phyloP scores from a whole-genome alignment of 2,888 invertebrate genomes.

The Sminthurides aquaticus region DNA sequence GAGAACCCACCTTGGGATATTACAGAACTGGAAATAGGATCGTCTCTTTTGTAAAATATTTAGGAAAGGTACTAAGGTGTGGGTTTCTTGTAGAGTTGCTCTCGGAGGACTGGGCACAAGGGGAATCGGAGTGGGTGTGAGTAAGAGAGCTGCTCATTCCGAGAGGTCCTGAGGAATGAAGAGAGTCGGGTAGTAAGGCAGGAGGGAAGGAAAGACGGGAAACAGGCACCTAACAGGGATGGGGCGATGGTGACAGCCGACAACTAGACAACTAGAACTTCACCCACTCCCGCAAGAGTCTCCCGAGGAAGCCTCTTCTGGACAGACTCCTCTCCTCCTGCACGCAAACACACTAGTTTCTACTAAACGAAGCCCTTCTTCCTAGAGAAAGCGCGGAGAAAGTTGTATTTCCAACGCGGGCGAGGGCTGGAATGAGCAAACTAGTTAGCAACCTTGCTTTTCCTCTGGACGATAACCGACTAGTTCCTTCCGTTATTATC shows the following conservation, averaged over 20 bases:
- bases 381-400: too few relatives aligned
- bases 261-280: background rate
- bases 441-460: too few relatives aligned
- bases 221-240: background rate
- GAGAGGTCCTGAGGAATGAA: background rate
- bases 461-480: too few relatives aligned
- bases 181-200: background rate
- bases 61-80: background rate
- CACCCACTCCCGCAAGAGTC: too few relatives aligned
- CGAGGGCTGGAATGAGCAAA: too few relatives aligned
- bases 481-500: too few relatives aligned
- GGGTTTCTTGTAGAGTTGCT: background rate
- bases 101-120: background rate
- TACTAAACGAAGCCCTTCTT: too few relatives aligned
- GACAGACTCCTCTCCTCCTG: background rate
- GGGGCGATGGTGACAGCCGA: background rate
- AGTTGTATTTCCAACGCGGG: too few relatives aligned
- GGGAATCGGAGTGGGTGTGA: background rate
- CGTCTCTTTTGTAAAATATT: too few relatives aligned
- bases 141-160: background rate
- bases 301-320: too few relatives aligned
- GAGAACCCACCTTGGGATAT: too few relatives aligned
- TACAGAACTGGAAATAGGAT: too few relatives aligned
- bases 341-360: background rate
- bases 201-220: background rate